Base-by-base conservation (phyloP, 2,113 vertebrate species). In the Cynoglossus semilaevis region DNA sequence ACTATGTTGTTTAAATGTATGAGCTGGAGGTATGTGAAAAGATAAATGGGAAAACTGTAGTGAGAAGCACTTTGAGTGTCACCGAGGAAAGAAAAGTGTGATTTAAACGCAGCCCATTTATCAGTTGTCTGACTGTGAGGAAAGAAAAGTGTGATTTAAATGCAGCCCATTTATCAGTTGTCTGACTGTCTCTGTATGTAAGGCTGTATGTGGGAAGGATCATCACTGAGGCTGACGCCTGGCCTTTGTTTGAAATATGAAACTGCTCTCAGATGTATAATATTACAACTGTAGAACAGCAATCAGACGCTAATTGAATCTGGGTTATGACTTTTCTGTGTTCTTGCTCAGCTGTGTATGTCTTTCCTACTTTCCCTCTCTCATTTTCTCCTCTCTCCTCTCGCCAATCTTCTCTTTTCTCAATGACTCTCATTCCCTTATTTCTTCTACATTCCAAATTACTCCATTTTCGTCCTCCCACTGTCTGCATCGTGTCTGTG, bases 281-380 rank as follows among this genome's bases (percentile, higher is more conserved):
- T 83, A 87, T 87, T 78, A 88, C 72, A 83, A 78, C 85, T 76
- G 77, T 77, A 76, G 76, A 88, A 83, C 80, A 59, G 87, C 83
- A 85, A 82, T 86, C 83, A 85, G 72, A 68, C 22, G n/a, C 79
- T 87, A 85, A 87, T 88, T 86, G 80, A 85, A 87, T 88, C 77
- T 79, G 70, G 83, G 83, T 83, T 85, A 86, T 84, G 87, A 81
- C 83, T 88, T 87, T 86, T 81, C 73, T 67, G 76, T 87, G 72
- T 80, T 78, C 77, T 81, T 58, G 18, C 71, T 75, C 69, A 78
- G 75, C 80, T 70, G 70, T 80, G 75, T 29, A 29, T 67, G 60
- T 84, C 77, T 75, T 57, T 70, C 48, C 47, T 1, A 9, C 45
- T 79, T 72, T 70, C 50, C 29, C 55, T 34, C 55, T 12, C 22